A percentile compares a stretch with the other conserved stretches of the same genome.
Evolutionary conservation across 2,797 vertebrate species (phyloP).

Genomic region (Enteromius treurensis): DNA sequence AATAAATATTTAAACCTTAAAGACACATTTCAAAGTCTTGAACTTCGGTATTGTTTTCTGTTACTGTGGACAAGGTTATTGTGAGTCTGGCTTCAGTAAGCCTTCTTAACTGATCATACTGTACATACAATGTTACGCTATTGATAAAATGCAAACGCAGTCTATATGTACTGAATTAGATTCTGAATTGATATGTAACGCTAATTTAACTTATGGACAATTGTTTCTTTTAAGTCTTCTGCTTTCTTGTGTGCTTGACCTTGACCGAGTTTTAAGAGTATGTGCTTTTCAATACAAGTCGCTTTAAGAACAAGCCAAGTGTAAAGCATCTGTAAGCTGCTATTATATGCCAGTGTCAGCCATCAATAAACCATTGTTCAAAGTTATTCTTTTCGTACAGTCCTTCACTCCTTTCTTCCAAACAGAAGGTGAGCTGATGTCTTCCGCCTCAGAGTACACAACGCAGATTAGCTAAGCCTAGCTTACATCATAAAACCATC

Average conservation of each 20-base stretch:
- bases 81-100: not conserved
- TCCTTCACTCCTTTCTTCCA: not conserved
- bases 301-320: not conserved
- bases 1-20: constrained; percentile 12
- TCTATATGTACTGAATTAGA: not conserved
- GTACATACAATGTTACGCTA: too few species aligned
- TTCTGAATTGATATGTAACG: not conserved
- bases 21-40: not conserved
- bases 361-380: constrained; percentile 10
- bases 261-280: not conserved
- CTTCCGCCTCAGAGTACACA: not conserved
- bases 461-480: not conserved
- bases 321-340: not conserved
- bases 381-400: not conserved
- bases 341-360: not conserved
- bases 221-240: not conserved
- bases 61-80: not conserved
- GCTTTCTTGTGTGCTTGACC: not conserved
- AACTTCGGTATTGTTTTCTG: not conserved
- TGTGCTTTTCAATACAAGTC: not conserved
- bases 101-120: not conserved
- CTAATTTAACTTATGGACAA: not conserved
- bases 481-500: constrained; percentile 12
- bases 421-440: not conserved
- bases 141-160: not conserved